Conservation (phyloP, 2,113 vertebrate species). For the Leucopternis melanops region DNA sequence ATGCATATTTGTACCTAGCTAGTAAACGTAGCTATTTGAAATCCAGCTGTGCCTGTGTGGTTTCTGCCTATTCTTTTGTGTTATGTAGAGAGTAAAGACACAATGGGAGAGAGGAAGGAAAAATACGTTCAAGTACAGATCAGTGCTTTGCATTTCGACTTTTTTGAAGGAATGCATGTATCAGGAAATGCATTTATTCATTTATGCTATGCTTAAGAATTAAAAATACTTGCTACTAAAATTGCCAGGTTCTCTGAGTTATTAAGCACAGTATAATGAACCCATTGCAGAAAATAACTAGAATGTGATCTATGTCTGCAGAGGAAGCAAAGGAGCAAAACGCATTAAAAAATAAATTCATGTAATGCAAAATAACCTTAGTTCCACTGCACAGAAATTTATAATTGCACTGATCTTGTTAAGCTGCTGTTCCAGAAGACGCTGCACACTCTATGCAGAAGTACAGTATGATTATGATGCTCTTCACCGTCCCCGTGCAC, state of each 20-base stretch:
- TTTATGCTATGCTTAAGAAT: neutral
- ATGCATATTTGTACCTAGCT: neutral
- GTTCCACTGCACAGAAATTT: conserved; percentile 26
- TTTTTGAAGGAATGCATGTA: neutral
- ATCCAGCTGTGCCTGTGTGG: neutral
- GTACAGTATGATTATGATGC: neutral
- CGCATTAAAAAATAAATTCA: conserved; percentile 44
- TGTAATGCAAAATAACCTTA: conserved; percentile 37
- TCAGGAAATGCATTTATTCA: neutral
- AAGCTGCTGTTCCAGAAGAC: conserved; percentile 1
- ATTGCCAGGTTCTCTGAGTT: conserved; percentile 35
- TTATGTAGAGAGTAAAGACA: neutral
- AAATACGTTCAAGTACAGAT: neutral
- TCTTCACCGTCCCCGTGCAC: too few relatives aligned
- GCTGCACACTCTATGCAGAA: neutral
- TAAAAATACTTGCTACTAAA: conserved; percentile 28
- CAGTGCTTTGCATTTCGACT: neutral
- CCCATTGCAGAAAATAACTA: conserved; percentile 45
- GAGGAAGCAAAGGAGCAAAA: conserved; percentile 43
- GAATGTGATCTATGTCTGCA: conserved; percentile 54
- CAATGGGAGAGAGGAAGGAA: neutral
- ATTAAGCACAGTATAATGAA: conserved; percentile 50
- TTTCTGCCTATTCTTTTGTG: neutral
- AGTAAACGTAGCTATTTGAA: neutral
- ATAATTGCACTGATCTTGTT: conserved; percentile 33